phyloP scores from a whole-genome alignment of 2,888 invertebrate genomes.

The Diadromus collaris region DNA sequence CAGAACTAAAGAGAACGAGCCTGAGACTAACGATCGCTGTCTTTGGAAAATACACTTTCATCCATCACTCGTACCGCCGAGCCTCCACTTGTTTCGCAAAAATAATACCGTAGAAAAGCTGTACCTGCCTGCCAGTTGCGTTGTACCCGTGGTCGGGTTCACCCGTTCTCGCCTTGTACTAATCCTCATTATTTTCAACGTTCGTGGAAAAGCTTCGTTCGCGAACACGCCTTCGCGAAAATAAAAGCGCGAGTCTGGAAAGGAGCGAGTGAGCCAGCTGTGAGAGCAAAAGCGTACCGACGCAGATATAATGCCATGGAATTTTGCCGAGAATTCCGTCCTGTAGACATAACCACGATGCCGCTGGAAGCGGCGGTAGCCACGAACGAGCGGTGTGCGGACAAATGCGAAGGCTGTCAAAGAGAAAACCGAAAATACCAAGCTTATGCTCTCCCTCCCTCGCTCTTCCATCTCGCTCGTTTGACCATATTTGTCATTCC shows the following conservation, averaged over 20 bases:
- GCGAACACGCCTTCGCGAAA: slow-evolving; percentile 1
- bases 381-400: slow-evolving; percentile 29
- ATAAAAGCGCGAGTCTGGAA: slow-evolving; percentile 19
- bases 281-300: slow-evolving; percentile 32
- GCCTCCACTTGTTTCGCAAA: slow-evolving; percentile 37
- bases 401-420: slow-evolving; percentile 26
- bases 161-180: slow-evolving; percentile 43
- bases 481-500: slow-evolving; percentile 12
- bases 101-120: slow-evolving; percentile 48
- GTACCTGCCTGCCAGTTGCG: neutral
- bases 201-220: slow-evolving; percentile 49
- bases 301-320: slow-evolving; percentile 44
- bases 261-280: slow-evolving; percentile 42
- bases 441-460: slow-evolving; percentile 2
- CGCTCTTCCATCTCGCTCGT: neutral
- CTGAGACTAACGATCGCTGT: slow-evolving; percentile 53
- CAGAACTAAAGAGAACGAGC: slow-evolving; percentile 22
- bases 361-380: slow-evolving; percentile 18
- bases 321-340: slow-evolving; percentile 46
- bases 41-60: slow-evolving; percentile 54
- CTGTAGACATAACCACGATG: slow-evolving; percentile 39
- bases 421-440: slow-evolving; percentile 38
- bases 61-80: slow-evolving; percentile 43
- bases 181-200: slow-evolving; percentile 58
- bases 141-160: slow-evolving; percentile 24